Evolutionary conservation across 1,140 invertebrate genomes (phyloP), one percentile per base, ranked within the genome.

Genomic region (Acyrthosiphon pisum): DNA sequence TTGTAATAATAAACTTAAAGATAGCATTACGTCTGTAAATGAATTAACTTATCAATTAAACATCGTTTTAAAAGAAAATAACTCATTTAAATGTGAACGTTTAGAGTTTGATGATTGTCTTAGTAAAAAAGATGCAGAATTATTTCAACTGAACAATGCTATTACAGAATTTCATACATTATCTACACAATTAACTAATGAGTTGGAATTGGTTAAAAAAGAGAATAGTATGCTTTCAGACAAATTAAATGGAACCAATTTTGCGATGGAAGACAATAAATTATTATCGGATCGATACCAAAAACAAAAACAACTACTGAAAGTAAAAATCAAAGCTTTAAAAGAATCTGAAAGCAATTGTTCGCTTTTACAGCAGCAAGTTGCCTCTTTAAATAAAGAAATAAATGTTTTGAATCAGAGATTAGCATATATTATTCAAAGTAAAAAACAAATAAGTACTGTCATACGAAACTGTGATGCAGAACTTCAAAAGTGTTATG

Each of bases 281-380:
- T 37, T 41, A 83, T 56, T 93, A 37, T 53, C n/a, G 20, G 91
- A 93, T 8, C n/a, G 81, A 56, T 93, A 44, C 30, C 48, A 44
- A 53, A 93, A 93, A 84, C 91, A 93, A 86, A 93, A 93, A 44
- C 91, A 93, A 50, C 84, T 93, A 30, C 84, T 93, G 26, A 84
- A 50, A 30, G 20, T 83, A 9, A 93, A 93, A 56, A 30, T 84
- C 7, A 93, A 93, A 53, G 81, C 48, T 30, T 56, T 93, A 56
- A 93, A 93, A 93, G 91, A 93, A 56, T 86, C 48, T 53, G 91
- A 93, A 86, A 84, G 30, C 1, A 93, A 81, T 53, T 93, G 81
- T 93, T 83, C 18, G 56, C 6, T 30, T 18, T 84, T 93, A 44
- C 35, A 93, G 44, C 91, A 93, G 26, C 46, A 93, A 93, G 91